Evolutionary conservation across 1,140 invertebrate species (phyloP).

Genomic region (Bombus balteatus): DNA sequence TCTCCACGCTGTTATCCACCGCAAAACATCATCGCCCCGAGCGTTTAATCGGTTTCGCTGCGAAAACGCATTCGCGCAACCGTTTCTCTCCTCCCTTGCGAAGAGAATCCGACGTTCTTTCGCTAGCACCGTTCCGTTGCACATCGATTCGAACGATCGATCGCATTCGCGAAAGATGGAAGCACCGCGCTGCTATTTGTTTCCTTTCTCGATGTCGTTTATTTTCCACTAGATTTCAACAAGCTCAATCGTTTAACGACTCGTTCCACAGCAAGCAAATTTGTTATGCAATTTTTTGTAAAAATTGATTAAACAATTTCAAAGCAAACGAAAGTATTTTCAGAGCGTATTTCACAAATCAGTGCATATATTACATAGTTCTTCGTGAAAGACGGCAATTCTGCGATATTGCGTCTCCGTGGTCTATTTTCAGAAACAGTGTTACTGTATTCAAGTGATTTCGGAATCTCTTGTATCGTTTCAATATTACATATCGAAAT

Average conservation of each 20-base stretch:
- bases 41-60: constrained; percentile 24
- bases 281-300: background rate
- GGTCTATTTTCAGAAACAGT: constrained; percentile 61
- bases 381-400: constrained; percentile 54
- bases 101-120: constrained; percentile 30
- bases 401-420: constrained; percentile 55
- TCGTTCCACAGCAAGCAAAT: background rate
- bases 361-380: constrained; percentile 24
- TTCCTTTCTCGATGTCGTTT: background rate
- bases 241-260: background rate
- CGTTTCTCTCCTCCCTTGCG: constrained; percentile 12
- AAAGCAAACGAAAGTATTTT: background rate
- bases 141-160: constrained; percentile 57
- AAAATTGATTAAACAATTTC: background rate
- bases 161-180: constrained; percentile 26
- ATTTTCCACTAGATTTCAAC: background rate
- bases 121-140: constrained; percentile 20
- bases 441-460: constrained; percentile 42
- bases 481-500: constrained; percentile 38
- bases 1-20: constrained; percentile 61
- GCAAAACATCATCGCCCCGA: constrained; percentile 49
- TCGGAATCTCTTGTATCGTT: constrained; percentile 47
- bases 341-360: constrained; percentile 31
- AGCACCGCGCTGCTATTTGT: background rate
- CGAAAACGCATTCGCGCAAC: constrained; percentile 9